These are phyloP conservation scores for Nysson spinosus DNA, from an alignment of 2,888 invertebrate species.

Conservation along the genomic window DNA sequence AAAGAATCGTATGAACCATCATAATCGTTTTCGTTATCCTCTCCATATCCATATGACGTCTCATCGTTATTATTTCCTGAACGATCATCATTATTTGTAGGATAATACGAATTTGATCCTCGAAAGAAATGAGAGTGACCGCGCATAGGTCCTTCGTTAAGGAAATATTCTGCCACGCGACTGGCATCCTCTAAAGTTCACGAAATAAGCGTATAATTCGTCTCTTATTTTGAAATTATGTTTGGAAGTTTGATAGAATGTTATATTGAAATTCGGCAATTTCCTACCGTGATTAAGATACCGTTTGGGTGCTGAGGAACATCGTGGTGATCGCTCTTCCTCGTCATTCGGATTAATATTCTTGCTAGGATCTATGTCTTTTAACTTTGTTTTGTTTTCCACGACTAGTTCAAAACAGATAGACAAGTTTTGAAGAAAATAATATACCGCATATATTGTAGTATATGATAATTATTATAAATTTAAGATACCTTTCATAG, in stretches of 20 bases:
- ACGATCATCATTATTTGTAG: constrained; percentile 9
- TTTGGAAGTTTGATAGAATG: too few species aligned
- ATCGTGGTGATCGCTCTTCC: constrained; percentile 24
- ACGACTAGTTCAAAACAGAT: neutral
- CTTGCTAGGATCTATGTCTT: neutral
- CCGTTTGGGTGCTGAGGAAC: constrained; percentile 3
- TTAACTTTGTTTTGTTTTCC: constrained; percentile 8
- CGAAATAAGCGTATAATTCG: neutral
- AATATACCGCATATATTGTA: neutral
- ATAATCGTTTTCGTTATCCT: too few species aligned
- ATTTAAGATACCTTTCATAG: constrained; percentile 50
- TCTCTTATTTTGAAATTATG: too few species aligned
- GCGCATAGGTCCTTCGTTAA: constrained; percentile 58
- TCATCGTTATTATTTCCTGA: constrained; percentile 1
- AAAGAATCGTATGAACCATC: too few species aligned
- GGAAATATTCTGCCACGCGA: constrained; percentile 67
- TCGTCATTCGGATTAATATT: neutral
- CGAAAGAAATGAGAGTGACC: constrained; percentile 47
- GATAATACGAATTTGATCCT: constrained; percentile 8
- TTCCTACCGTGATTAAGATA: constrained; percentile 31
- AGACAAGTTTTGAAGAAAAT: neutral
- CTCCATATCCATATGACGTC: neutral
- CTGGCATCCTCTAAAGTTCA: constrained; percentile 60
- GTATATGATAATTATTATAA: neutral
- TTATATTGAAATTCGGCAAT: too few species aligned